Evolutionary conservation across 2,113 vertebrate genomes (phyloP).

Genomic region (Lasiurus cinereus): DNA sequence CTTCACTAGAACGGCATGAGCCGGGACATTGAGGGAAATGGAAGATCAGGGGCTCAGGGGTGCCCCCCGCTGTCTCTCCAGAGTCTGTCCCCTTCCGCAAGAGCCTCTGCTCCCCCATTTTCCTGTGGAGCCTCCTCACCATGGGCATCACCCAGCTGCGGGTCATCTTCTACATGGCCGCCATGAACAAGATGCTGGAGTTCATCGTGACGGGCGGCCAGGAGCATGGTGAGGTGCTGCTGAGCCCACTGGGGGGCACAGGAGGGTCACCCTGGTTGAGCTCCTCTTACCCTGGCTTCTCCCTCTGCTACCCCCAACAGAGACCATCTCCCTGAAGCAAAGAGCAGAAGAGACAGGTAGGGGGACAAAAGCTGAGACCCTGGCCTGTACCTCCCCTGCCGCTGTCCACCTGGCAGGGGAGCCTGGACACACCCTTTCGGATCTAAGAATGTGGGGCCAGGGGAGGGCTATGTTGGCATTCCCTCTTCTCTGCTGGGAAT

Average conservation of each 20-base stretch:
- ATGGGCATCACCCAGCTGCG: constrained; percentile 95
- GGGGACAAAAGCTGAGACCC: neutral
- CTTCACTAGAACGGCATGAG: neutral
- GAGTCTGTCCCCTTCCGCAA: constrained; percentile 88
- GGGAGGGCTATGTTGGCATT: neutral
- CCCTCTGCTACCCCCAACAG: neutral
- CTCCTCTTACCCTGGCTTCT: neutral
- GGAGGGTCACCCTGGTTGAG: neutral
- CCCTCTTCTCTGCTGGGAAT: neutral
- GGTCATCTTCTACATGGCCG: constrained; percentile 95
- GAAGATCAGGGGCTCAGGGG: neutral
- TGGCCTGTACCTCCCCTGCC: fast-evolving
- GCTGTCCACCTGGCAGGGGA: fast-evolving
- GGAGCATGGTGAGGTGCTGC: constrained; percentile 76
- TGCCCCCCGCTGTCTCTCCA: constrained; percentile 60
- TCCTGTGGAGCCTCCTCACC: constrained; percentile 94
- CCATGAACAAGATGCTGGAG: constrained; percentile 96
- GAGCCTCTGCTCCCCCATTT: constrained; percentile 93
- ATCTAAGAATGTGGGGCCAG: neutral
- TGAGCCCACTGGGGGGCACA: neutral
- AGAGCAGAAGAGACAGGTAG: constrained; percentile 76
- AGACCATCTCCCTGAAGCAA: neutral
- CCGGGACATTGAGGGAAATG: too few relatives aligned
- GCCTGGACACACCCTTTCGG: neutral
- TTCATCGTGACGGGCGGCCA: constrained; percentile 85